phyloP scores from a whole-genome alignment of 2,888 invertebrate genomes.

The Chirona hameri region DNA sequence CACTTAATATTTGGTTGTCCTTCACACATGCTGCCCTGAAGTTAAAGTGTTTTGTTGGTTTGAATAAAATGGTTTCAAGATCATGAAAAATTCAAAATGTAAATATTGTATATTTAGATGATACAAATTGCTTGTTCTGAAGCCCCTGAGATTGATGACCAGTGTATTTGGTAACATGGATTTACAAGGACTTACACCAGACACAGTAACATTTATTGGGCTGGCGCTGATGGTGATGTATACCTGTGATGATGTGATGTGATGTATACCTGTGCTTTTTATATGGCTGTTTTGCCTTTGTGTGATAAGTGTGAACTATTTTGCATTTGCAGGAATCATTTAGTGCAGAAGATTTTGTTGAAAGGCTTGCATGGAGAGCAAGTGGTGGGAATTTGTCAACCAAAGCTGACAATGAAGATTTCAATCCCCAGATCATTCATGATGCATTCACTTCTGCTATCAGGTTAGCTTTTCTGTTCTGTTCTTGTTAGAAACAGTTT shows the following conservation, averaged over 20 bases:
- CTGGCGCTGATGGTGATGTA: too few species aligned
- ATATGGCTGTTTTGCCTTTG: background rate
- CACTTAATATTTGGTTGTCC: too few species aligned
- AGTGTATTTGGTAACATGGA: background rate
- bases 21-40: too few species aligned
- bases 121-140: too few species aligned
- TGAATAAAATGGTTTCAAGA: too few species aligned
- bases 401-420: slow-evolving; percentile 44
- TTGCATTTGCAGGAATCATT: slow-evolving; percentile 82
- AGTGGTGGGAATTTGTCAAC: slow-evolving; percentile 67
- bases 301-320: background rate
- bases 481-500: too few species aligned
- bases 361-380: slow-evolving; percentile 90
- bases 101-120: too few species aligned
- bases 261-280: background rate
- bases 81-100: too few species aligned
- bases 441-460: slow-evolving; percentile 92
- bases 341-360: slow-evolving; percentile 95
- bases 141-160: background rate
- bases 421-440: slow-evolving; percentile 74
- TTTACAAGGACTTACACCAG: background rate
- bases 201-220: too few species aligned
- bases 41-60: too few species aligned
- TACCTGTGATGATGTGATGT: too few species aligned
- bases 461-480: slow-evolving; percentile 40